phyloP scores from a whole-genome alignment of 2,888 invertebrate species.

The Brachypterus glaber region DNA sequence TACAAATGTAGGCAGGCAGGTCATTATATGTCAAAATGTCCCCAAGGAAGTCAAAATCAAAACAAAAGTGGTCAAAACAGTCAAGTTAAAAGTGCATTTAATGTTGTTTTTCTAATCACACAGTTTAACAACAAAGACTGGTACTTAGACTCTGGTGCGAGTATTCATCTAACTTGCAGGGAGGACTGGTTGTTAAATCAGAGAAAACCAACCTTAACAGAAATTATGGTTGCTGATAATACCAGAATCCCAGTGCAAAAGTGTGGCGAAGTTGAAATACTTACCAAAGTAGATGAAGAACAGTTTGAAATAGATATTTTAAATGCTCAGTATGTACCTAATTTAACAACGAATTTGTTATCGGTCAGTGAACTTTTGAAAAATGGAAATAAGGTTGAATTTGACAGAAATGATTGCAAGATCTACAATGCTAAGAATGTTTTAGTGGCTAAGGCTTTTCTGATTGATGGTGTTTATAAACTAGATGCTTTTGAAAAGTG shows the following conservation, averaged over 20 bases:
- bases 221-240: slow-evolving; percentile 15
- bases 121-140: slow-evolving; percentile 18
- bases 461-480: not conserved
- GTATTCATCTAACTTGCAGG: slow-evolving; percentile 18
- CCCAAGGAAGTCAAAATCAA: no score
- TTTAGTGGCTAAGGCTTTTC: not conserved
- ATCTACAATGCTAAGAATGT: not conserved
- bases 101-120: slow-evolving; percentile 7
- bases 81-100: no score
- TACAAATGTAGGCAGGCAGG: slow-evolving; percentile 17
- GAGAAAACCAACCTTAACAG: no score
- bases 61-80: slow-evolving; percentile 2
- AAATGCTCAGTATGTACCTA: slow-evolving; percentile 10
- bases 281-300: not conserved
- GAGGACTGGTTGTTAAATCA: slow-evolving; percentile 11
- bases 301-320: not conserved
- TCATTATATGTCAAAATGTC: slow-evolving; percentile 19
- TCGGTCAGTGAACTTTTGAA: not conserved
- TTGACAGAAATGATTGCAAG: not conserved
- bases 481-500: not conserved
- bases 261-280: slow-evolving; percentile 14
- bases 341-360: not conserved
- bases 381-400: not conserved
- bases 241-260: slow-evolving; percentile 14
- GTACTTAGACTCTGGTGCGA: slow-evolving; percentile 25